A percentile compares a stretch with the other conserved stretches of the same genome.
phyloP scores from a whole-genome alignment of 2,113 vertebrate genomes.

The Grus americana region DNA sequence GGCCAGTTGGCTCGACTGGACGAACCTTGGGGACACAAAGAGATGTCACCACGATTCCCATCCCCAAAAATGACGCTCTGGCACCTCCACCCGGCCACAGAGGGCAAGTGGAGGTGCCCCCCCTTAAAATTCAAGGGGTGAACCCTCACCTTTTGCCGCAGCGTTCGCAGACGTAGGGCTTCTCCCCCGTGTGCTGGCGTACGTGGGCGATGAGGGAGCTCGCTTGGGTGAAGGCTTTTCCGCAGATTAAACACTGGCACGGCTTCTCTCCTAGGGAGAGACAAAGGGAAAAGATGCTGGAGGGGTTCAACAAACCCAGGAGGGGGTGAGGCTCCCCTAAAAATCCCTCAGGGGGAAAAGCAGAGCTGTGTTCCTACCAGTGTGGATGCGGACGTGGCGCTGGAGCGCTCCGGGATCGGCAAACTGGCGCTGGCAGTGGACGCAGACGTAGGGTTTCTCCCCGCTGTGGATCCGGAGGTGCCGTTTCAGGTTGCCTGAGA shows the following conservation, averaged over 20 bases:
- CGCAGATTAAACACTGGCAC: conserved; percentile 91
- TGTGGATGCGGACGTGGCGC: conserved; percentile 95
- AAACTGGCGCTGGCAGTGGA: conserved; percentile 93
- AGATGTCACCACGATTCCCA: fast-evolving
- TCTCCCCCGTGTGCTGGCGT: conserved; percentile 97
- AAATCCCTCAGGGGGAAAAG: too few species aligned
- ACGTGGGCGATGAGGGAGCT: conserved; percentile 97
- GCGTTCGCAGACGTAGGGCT: conserved; percentile 96
- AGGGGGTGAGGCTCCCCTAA: fast-evolving
- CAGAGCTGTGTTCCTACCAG: conserved; percentile 64
- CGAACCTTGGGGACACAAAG: conserved; percentile 78
- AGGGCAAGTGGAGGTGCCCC: fast-evolving
- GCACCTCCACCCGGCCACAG: not conserved
- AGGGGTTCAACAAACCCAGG: fast-evolving
- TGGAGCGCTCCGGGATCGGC: conserved; percentile 93
- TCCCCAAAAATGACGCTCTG: fast-evolving
- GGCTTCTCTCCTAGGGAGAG: conserved; percentile 90
- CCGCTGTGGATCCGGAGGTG: conserved; percentile 96
- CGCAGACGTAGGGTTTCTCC: conserved; percentile 92
- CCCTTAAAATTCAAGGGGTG: fast-evolving
- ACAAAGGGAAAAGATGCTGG: not conserved
- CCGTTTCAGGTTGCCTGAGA: conserved; percentile 92
- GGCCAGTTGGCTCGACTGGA: conserved; percentile 96
- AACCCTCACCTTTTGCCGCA: conserved; percentile 91
- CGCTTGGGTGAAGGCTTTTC: conserved; percentile 97